phyloP scores from a whole-genome alignment of 2,797 vertebrate genomes.

The Coregonus sp. region DNA sequence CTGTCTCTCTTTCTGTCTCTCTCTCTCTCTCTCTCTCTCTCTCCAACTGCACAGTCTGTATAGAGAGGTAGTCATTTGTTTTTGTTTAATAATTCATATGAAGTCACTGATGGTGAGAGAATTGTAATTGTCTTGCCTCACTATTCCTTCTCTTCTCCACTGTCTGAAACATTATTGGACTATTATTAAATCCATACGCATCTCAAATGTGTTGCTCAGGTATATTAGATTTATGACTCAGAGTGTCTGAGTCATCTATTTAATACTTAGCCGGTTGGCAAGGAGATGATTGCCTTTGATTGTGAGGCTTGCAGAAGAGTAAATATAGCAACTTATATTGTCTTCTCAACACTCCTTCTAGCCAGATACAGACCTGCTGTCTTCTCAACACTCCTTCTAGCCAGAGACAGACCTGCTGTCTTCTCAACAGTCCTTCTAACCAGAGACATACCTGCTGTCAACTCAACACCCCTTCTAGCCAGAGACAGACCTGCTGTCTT shows the following conservation, averaged over 20 bases:
- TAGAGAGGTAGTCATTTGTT: constrained; percentile 50
- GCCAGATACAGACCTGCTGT: not conserved
- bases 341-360: not conserved
- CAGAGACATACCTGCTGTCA: no score
- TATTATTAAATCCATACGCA: constrained; percentile 51
- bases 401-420: no score
- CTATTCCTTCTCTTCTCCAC: constrained; percentile 16
- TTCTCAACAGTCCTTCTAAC: no score
- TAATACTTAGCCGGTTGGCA: constrained; percentile 39
- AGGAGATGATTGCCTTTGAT: constrained; percentile 22
- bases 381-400: not conserved
- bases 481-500: no score
- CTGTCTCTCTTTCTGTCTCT: not conserved
- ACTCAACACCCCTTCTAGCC: no score
- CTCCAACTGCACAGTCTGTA: constrained; percentile 5
- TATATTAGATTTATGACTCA: not conserved
- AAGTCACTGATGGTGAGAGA: constrained; percentile 56
- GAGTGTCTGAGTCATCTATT: constrained; percentile 45
- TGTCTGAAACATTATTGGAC: constrained; percentile 29
- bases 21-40: constrained; percentile 1
- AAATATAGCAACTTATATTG: constrained; percentile 17
- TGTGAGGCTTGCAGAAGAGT: constrained; percentile 30
- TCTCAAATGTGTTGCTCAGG: constrained; percentile 20
- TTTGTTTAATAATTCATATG: constrained; percentile 65
- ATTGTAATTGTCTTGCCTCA: constrained; percentile 56